phyloP scores from a whole-genome alignment of 1,140 invertebrate genomes.

The Chymomyza costata region DNA sequence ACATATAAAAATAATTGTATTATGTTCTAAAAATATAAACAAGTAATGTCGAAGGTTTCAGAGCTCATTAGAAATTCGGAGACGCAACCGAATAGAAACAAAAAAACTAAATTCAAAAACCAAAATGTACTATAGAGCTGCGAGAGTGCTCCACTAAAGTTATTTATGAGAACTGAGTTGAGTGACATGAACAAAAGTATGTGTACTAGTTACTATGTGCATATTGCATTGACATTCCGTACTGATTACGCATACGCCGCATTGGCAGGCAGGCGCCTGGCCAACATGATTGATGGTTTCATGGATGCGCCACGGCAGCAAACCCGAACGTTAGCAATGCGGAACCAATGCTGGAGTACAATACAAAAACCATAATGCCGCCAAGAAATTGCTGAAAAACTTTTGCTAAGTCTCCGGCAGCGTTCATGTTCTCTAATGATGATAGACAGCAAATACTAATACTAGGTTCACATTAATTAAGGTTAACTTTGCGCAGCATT shows the following conservation, averaged over 20 bases:
- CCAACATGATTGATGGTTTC: too few species aligned
- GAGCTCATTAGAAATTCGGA: conserved; percentile 55
- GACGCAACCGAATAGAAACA: conserved; percentile 19
- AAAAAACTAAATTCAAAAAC: neutral
- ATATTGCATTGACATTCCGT: neutral
- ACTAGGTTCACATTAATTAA: conserved; percentile 39
- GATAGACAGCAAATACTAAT: conserved; percentile 37
- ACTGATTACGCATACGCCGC: neutral
- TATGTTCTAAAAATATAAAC: conserved; percentile 53
- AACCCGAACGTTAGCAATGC: conserved; percentile 45
- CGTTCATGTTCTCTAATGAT: conserved; percentile 18
- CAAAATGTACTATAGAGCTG: too few species aligned
- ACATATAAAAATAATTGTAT: conserved; percentile 47
- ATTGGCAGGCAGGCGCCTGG: conserved; percentile 8
- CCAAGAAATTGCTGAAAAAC: conserved; percentile 19
- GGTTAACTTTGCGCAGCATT: conserved; percentile 45
- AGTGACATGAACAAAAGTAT: too few species aligned
- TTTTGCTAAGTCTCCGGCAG: conserved; percentile 7
- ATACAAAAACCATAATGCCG: conserved; percentile 22
- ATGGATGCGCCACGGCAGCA: conserved; percentile 35
- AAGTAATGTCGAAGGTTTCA: conserved; percentile 38
- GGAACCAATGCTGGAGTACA: conserved; percentile 54
- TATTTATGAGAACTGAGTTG: too few species aligned
- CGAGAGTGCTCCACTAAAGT: too few species aligned
- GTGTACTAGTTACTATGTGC: too few species aligned